Percentiles rank a stretch among this genome's conserved stretches.
These are phyloP conservation scores for Odontamblyopus rebecca DNA, from an alignment of 2,797 vertebrate genomes.

Conservation along the genomic window DNA sequence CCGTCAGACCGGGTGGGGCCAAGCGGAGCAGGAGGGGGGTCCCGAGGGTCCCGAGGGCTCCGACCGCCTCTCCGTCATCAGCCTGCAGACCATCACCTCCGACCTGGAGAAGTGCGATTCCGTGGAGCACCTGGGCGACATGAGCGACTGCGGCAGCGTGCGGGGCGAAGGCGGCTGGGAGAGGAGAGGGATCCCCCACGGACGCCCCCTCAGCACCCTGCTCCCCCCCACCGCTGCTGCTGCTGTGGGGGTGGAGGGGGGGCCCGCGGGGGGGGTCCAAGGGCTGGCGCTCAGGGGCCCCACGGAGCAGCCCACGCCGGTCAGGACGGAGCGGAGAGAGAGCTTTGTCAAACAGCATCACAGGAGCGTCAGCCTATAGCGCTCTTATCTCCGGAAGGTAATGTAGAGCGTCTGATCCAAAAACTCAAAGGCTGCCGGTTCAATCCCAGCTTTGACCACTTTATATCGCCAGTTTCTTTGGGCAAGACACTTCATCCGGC, in stretches of 20 bases:
- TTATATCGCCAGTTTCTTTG: neutral
- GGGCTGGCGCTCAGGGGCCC: neutral
- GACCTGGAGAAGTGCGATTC: constrained; percentile 91
- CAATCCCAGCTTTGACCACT: neutral
- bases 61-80: constrained; percentile 84
- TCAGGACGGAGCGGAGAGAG: constrained; percentile 54
- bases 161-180: constrained; percentile 60
- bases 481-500: neutral
- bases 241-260: neutral
- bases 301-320: constrained; percentile 16
- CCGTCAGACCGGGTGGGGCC: constrained; percentile 72
- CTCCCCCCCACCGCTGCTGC: neutral
- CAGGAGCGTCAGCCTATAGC: constrained; percentile 74
- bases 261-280: neutral
- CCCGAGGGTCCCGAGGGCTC: constrained; percentile 61
- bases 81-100: constrained; percentile 87
- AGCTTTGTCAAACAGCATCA: constrained; percentile 74
- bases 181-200: constrained; percentile 38
- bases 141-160: constrained; percentile 80
- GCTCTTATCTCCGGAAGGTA: no score
- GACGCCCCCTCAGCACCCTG: constrained; percentile 19
- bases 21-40: constrained; percentile 50
- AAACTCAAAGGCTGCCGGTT: neutral
- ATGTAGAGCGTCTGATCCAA: no score
- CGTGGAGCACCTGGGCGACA: constrained; percentile 83